These are phyloP conservation scores for Yasuhikotakia modesta DNA, from an alignment of 2,797 vertebrate genomes.

Conservation along the genomic window DNA sequence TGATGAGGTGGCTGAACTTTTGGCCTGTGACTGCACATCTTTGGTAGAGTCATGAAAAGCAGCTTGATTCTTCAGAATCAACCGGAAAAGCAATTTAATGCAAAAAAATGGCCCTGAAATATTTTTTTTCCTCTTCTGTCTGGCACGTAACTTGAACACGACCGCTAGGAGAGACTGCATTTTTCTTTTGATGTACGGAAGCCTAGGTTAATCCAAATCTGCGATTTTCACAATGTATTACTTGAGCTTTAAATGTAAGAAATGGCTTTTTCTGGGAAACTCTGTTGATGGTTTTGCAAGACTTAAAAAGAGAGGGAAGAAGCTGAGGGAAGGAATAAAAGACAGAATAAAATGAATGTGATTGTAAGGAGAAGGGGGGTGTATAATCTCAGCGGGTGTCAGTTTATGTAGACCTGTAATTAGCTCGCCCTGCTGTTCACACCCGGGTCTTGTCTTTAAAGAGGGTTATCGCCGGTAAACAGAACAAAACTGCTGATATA, in stretches of 20 bases:
- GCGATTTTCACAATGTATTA: slow-evolving; percentile 50
- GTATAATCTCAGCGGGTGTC: slow-evolving; percentile 3
- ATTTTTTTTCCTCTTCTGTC: slow-evolving; percentile 31
- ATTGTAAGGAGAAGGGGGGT: not conserved
- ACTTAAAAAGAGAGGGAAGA: slow-evolving; percentile 9
- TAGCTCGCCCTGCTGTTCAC: slow-evolving; percentile 38
- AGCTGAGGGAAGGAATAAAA: slow-evolving; percentile 5
- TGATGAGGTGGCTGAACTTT: slow-evolving; percentile 55
- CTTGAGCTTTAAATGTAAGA: slow-evolving; percentile 52
- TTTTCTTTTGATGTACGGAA: slow-evolving; percentile 55
- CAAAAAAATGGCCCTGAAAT: slow-evolving; percentile 47
- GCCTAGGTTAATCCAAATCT: slow-evolving; percentile 54
- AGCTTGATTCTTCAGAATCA: slow-evolving; percentile 48
- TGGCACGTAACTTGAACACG: slow-evolving; percentile 23
- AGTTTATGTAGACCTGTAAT: slow-evolving; percentile 40
- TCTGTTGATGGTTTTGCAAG: slow-evolving; percentile 20
- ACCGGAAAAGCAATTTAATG: slow-evolving; percentile 57
- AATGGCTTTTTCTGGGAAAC: slow-evolving; percentile 52
- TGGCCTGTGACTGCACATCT: slow-evolving; percentile 55
- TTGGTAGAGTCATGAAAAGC: slow-evolving; percentile 48
- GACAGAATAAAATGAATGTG: not conserved
- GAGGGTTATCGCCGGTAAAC: slow-evolving; percentile 9
- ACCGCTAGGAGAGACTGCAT: slow-evolving; percentile 45
- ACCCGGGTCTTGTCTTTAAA: slow-evolving; percentile 33
- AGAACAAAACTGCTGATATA: slow-evolving; percentile 16